A percentile compares a stretch with the other conserved stretches of the same genome.
Evolutionary conservation across 2,113 vertebrate species (phyloP).

Genomic region (Mesocricetus auratus): DNA sequence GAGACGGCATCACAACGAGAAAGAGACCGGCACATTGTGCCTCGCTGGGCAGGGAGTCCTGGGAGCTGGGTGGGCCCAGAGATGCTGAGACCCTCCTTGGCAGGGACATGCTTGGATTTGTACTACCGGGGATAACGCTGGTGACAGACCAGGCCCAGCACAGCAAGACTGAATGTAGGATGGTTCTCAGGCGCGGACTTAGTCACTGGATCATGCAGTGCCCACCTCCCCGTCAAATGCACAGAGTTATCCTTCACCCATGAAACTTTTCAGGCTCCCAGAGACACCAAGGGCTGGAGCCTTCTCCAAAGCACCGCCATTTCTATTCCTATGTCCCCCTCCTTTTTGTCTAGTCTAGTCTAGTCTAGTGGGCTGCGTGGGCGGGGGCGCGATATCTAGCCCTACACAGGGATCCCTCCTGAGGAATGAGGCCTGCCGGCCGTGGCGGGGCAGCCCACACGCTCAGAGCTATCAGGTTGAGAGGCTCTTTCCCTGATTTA

Average conservation of each 20-base stretch:
- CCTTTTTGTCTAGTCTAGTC: rapidly evolving
- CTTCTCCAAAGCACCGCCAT: background rate
- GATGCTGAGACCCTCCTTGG: too few relatives aligned
- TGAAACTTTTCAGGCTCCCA: background rate
- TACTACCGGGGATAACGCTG: background rate
- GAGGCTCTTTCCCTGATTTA: background rate
- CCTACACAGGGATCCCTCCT: background rate
- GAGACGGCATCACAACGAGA: background rate
- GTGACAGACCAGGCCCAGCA: background rate
- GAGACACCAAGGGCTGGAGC: too few relatives aligned
- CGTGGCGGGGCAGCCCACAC: background rate
- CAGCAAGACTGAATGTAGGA: background rate
- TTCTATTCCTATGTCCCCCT: background rate
- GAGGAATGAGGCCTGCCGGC: background rate
- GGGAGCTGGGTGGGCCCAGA: background rate
- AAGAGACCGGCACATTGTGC: too few relatives aligned
- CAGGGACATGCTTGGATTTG: background rate
- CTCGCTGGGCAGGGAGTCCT: background rate
- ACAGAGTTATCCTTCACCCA: background rate
- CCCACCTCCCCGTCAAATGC: background rate
- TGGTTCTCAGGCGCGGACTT: background rate
- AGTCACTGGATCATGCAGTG: background rate
- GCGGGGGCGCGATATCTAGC: background rate
- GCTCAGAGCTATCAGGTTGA: rapidly evolving
- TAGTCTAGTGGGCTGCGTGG: background rate